Conservation (phyloP, 2,797 vertebrate species). For the Artibeus lituratus region DNA sequence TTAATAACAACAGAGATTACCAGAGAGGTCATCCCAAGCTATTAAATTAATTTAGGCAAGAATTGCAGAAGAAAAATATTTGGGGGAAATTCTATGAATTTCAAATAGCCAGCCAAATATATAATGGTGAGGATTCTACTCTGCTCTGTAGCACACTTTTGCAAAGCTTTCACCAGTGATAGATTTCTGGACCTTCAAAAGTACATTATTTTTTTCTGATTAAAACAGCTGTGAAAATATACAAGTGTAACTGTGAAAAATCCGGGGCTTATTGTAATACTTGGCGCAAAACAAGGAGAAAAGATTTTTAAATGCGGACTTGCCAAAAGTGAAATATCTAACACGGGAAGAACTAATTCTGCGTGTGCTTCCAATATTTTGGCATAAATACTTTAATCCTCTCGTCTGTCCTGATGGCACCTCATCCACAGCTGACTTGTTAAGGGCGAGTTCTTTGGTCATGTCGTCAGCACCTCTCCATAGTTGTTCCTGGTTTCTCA, state of each 20-base stretch:
- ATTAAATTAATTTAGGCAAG: conserved; percentile 69
- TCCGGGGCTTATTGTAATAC: conserved; percentile 58
- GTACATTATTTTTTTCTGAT: conserved; percentile 67
- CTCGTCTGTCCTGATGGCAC: conserved; percentile 62
- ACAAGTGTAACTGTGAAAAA: conserved; percentile 61
- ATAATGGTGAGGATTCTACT: conserved; percentile 46
- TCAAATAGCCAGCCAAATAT: conserved; percentile 57
- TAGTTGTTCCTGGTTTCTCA: conserved; percentile 44
- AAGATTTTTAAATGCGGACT: neutral
- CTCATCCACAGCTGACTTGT: conserved; percentile 44
- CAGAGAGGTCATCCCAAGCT: conserved; percentile 51
- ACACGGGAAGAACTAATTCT: conserved; percentile 33
- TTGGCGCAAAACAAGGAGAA: conserved; percentile 70
- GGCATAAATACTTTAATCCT: conserved; percentile 67
- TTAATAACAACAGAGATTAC: conserved; percentile 58
- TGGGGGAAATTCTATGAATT: conserved; percentile 58
- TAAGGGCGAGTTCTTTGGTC: conserved; percentile 63
- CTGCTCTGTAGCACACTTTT: conserved; percentile 43
- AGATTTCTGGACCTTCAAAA: conserved; percentile 72
- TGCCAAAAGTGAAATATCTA: conserved; percentile 67
- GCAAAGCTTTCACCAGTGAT: conserved; percentile 63
- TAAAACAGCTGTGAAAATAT: conserved; percentile 75
- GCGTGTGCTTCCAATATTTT: conserved; percentile 56
- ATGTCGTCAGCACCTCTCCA: conserved; percentile 46
- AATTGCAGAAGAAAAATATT: conserved; percentile 55